These are phyloP conservation scores for Morinoia aosen DNA, from an alignment of 2,888 invertebrate species.

Conservation along the genomic window DNA sequence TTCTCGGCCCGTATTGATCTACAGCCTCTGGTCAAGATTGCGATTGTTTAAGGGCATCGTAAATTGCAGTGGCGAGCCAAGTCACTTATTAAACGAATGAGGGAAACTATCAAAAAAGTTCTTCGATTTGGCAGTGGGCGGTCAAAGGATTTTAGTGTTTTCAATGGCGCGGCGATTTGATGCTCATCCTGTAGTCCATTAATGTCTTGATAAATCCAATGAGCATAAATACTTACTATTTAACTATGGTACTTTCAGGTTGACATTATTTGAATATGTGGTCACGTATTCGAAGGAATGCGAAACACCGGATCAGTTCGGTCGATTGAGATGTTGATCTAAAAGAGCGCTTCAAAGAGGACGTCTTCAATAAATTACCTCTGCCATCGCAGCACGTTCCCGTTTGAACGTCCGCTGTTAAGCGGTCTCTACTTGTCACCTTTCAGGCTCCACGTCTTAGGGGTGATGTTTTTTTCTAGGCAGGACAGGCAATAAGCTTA, in stretches of 20 bases:
- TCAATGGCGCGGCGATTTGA: neutral
- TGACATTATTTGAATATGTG: neutral
- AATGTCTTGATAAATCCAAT: neutral
- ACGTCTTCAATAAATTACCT: slow-evolving; percentile 43
- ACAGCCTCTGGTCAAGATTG: slow-evolving; percentile 50
- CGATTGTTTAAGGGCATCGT: slow-evolving; percentile 51
- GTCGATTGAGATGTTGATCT: slow-evolving; percentile 44
- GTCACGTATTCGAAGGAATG: neutral
- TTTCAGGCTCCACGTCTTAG: neutral
- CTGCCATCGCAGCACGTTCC: slow-evolving; percentile 30
- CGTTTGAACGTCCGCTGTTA: slow-evolving; percentile 12
- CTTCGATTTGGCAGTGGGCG: neutral
- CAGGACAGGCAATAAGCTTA: slow-evolving; percentile 8
- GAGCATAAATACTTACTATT: neutral
- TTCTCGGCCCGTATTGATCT: slow-evolving; percentile 46
- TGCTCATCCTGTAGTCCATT: neutral
- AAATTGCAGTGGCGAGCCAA: slow-evolving; percentile 33
- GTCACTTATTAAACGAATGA: slow-evolving; percentile 41
- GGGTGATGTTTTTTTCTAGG: neutral
- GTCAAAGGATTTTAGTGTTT: neutral
- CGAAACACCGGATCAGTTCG: neutral
- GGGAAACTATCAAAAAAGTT: slow-evolving; percentile 5
- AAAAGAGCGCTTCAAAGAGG: neutral
- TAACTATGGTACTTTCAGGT: neutral
- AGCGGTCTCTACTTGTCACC: slow-evolving; percentile 24